Base-by-base conservation (phyloP, 2,888 invertebrate species). In the Brenthis ino region DNA sequence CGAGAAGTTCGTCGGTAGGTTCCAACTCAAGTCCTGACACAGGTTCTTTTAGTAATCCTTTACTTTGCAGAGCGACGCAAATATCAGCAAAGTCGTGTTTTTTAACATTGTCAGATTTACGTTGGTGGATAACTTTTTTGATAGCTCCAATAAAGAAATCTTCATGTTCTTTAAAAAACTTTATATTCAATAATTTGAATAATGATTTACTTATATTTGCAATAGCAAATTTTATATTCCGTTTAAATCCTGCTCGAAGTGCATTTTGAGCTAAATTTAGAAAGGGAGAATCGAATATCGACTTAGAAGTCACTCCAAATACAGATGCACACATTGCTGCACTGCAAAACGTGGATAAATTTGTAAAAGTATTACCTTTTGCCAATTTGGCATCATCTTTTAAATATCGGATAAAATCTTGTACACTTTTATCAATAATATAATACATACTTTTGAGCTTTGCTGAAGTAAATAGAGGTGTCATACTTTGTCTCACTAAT, bases 11-110 rank as follows among this genome's bases (percentile, higher is more conserved):
- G 64, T 87, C 87, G 0, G 88, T 86, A 0, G 90, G 84, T 50
- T 85, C 79, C 58, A 89, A 55, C 43, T 82, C 80, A 3, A 78
- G 77, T 0, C 84, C 85, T 0, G 84, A 82, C 0, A 82, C 80
- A 2, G 61, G 51, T 66, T 89, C 87, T 28, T 61, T 76, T 75
- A 87, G 76, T 1, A 69, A 74, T 5, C 88, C 88, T 33, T 76
- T 77, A 54, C 82, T 85, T 72, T 88, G 85, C 20, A 91, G 75
- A 56, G 70, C 76, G 2, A 91, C 75, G 65, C 87, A 87, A 1
- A 89, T 70, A 65, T 89, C 87, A 11, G 77, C 80, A 57, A 90
- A 90, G 67, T 90, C 89, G 43, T 86, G 82, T 67, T 79, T 83
- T 48, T 80, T 84, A 0, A 78, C 74, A 11, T 78, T 77, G 0